phyloP scores from a whole-genome alignment of 2,888 invertebrate species.

The Plebejus melissa region DNA sequence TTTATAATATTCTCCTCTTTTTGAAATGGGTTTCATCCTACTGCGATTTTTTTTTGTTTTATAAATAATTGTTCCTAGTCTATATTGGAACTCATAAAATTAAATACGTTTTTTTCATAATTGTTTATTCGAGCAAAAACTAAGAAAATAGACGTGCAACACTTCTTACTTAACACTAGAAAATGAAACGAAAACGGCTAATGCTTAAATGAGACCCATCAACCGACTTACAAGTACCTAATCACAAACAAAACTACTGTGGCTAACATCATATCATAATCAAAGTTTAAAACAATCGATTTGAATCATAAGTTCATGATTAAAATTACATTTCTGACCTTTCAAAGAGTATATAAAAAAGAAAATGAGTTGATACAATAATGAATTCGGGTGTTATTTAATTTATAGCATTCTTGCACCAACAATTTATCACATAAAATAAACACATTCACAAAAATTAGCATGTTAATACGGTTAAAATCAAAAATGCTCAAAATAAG shows the following conservation, averaged over 20 bases:
- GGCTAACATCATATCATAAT: slow-evolving; percentile 59
- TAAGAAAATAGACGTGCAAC: slow-evolving; percentile 59
- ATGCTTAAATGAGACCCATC: slow-evolving; percentile 46
- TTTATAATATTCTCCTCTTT: too few relatives aligned
- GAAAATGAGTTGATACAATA: slow-evolving; percentile 61
- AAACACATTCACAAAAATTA: slow-evolving; percentile 64
- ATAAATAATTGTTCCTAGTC: too few relatives aligned
- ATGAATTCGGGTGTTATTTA: slow-evolving; percentile 25
- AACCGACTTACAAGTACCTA: slow-evolving; percentile 44
- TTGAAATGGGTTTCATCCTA: too few relatives aligned
- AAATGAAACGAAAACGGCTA: slow-evolving; percentile 46
- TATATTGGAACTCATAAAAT: too few relatives aligned
- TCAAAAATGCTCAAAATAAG: slow-evolving; percentile 64
- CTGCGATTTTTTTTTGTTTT: too few relatives aligned
- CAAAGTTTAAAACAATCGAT: slow-evolving; percentile 64
- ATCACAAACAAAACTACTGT: slow-evolving; percentile 47
- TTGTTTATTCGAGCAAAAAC: slow-evolving; percentile 62
- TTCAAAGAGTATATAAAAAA: slow-evolving; percentile 44
- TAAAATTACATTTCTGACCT: slow-evolving; percentile 55
- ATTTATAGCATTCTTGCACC: slow-evolving; percentile 22
- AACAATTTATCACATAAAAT: slow-evolving; percentile 43
- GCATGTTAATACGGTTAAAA: slow-evolving; percentile 76
- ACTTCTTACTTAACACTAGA: slow-evolving; percentile 46
- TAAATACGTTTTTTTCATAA: slow-evolving; percentile 43
- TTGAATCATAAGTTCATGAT: slow-evolving; percentile 74